These are phyloP conservation scores for Clarias platycephalus DNA, from an alignment of 2,797 vertebrate genomes.

Conservation along the genomic window DNA sequence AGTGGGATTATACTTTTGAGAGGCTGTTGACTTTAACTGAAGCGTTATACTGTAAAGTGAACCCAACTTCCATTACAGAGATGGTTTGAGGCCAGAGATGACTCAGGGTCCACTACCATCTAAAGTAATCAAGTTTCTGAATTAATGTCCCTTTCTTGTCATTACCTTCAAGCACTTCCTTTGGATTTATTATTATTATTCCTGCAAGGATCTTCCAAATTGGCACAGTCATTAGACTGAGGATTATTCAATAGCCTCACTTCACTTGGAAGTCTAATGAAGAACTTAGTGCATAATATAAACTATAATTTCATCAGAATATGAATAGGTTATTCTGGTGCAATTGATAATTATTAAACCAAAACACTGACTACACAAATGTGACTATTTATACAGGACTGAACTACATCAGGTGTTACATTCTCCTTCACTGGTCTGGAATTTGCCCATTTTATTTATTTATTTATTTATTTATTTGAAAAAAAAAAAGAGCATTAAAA, in stretches of 20 bases:
- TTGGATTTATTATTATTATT: neutral
- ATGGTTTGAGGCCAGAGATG: neutral
- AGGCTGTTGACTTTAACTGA: neutral
- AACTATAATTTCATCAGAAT: neutral
- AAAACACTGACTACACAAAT: neutral
- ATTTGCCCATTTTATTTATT: neutral
- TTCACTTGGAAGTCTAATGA: neutral
- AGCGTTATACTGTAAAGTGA: neutral
- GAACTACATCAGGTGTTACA: neutral
- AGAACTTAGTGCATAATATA: neutral
- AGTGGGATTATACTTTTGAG: neutral
- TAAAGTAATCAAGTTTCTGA: neutral
- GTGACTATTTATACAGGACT: neutral
- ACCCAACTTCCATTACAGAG: too few species aligned
- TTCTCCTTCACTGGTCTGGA: neutral
- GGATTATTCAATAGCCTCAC: neutral
- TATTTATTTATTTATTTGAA: neutral
- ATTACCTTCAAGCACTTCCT: neutral
- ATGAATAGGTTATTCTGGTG: neutral
- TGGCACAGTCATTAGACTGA: neutral
- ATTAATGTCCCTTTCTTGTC: neutral
- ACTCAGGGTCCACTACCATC: neutral
- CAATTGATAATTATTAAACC: neutral
- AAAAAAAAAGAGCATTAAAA: neutral
- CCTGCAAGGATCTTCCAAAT: neutral